A percentile compares a stretch with the other conserved stretches of the same genome.
These are phyloP conservation scores for Helarctos malayanus DNA, from an alignment of 2,797 vertebrate genomes.

Conservation along the genomic window DNA sequence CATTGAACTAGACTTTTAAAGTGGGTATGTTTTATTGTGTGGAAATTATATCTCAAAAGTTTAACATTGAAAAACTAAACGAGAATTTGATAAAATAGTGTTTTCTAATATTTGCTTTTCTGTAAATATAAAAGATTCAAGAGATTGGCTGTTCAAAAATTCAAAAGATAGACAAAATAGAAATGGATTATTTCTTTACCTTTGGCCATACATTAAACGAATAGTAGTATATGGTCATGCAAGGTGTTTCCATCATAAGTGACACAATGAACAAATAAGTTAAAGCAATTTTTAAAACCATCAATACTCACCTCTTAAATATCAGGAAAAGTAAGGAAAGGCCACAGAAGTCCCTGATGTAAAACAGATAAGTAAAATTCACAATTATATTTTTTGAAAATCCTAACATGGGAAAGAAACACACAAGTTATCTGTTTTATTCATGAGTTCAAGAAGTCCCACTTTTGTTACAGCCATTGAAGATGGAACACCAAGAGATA, in stretches of 20 bases:
- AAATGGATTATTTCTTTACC: not conserved
- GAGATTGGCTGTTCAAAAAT: not conserved
- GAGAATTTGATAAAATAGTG: not conserved
- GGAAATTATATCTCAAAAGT: not conserved
- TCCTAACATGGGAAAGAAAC: not conserved
- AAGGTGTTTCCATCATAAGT: not conserved
- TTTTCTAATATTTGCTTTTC: not conserved
- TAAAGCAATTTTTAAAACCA: not conserved
- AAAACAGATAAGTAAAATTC: not conserved
- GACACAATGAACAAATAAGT: not conserved
- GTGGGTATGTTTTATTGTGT: not conserved
- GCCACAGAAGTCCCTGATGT: not conserved
- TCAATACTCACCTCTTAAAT: not conserved
- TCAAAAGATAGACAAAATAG: not conserved
- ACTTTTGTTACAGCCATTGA: not conserved
- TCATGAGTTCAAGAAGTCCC: not conserved
- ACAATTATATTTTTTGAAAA: not conserved
- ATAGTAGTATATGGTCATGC: not conserved
- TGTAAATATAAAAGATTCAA: constrained; percentile 11
- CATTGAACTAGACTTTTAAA: not conserved
- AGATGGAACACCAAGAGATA: not conserved
- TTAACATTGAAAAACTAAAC: not conserved
- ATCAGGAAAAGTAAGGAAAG: not conserved
- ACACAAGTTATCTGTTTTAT: not conserved
- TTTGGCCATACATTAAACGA: not conserved